Percentiles rank a stretch among this genome's conserved stretches.
Evolutionary conservation across 2,797 vertebrate genomes (phyloP).

Genomic region (Diplodus puntazzo): DNA sequence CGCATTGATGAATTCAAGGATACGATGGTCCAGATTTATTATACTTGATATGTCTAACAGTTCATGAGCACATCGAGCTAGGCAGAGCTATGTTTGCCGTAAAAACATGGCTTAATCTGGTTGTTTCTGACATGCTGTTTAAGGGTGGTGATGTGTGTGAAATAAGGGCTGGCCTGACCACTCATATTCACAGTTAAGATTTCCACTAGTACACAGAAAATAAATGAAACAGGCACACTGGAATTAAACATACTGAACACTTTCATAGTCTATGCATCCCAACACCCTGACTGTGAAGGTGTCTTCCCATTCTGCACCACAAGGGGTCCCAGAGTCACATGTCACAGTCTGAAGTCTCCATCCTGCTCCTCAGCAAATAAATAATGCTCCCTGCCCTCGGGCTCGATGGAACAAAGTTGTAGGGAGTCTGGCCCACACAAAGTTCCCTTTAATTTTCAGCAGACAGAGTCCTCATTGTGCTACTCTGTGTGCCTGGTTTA

Average conservation of each 20-base stretch:
- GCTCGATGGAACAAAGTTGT: conserved; percentile 58
- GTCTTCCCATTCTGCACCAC: conserved; percentile 58
- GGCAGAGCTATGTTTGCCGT: too few relatives aligned
- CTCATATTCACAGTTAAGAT: not conserved
- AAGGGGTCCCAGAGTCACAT: conserved; percentile 54
- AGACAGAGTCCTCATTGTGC: conserved; percentile 64
- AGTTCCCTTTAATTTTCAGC: conserved; percentile 44
- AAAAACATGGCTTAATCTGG: too few relatives aligned
- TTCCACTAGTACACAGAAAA: not conserved
- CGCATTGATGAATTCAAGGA: not conserved
- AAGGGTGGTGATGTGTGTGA: not conserved
- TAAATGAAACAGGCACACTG: not conserved
- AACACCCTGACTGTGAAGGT: not conserved
- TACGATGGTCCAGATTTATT: too few relatives aligned
- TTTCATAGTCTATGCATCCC: not conserved
- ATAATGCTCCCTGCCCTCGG: conserved; percentile 37
- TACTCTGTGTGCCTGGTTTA: conserved; percentile 41
- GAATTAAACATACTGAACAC: not conserved
- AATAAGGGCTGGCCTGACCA: not conserved
- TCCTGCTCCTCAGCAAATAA: conserved; percentile 16
- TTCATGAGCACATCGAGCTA: too few relatives aligned
- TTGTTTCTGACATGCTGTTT: not conserved
- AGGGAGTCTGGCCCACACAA: conserved; percentile 43
- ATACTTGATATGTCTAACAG: too few relatives aligned
- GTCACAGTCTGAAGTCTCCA: conserved; percentile 28